Conservation (phyloP, 2,888 invertebrate genomes). For the Brachylomia viminalis region DNA sequence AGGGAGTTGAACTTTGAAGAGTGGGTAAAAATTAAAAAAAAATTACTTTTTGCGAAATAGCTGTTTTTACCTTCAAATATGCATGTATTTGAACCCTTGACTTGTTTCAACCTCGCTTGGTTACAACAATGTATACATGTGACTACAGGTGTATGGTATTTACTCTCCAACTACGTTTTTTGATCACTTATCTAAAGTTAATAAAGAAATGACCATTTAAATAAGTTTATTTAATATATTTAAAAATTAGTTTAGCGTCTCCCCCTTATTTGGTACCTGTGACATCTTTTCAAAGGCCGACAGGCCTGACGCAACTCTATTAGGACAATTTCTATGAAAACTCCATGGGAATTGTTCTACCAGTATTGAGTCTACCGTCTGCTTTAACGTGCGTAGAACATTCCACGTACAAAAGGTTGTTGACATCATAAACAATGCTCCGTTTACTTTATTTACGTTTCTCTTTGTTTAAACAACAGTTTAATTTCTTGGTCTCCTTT, state of each 20-base stretch:
- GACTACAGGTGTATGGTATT: neutral
- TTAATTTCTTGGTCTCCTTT: conserved; percentile 5
- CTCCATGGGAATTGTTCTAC: too few species aligned
- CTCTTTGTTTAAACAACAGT: conserved; percentile 16
- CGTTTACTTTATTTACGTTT: neutral
- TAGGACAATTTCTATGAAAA: too few species aligned
- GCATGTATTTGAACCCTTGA: too few species aligned
- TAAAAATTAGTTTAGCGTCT: neutral
- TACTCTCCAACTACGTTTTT: neutral
- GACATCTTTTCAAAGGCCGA: neutral
- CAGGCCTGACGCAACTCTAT: too few species aligned
- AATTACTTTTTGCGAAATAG: neutral
- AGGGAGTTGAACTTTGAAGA: neutral
- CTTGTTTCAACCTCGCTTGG: too few species aligned
- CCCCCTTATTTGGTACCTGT: neutral
- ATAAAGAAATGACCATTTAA: too few species aligned
- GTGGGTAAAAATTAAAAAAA: neutral
- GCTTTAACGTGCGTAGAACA: neutral
- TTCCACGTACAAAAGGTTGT: conserved; percentile 33
- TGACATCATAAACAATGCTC: conserved; percentile 29
- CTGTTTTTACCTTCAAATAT: neutral
- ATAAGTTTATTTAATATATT: too few species aligned
- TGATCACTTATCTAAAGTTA: too few species aligned
- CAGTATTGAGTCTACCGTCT: too few species aligned
- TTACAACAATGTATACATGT: neutral